Evolutionary conservation across 2,888 invertebrate species (phyloP).

Genomic region (Sinelater perroti): DNA sequence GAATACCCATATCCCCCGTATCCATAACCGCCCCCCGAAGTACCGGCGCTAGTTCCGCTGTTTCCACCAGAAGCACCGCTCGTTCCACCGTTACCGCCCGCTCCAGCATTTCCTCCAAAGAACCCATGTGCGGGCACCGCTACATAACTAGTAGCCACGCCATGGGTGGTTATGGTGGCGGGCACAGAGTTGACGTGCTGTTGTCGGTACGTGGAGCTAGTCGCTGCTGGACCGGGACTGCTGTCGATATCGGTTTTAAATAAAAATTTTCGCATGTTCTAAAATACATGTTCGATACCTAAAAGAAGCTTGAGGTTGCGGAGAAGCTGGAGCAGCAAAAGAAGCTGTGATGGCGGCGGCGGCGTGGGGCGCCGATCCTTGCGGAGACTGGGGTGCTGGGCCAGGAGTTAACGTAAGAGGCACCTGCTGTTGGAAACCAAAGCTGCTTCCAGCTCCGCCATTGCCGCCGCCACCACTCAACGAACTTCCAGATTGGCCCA

Average conservation of each 20-base stretch:
- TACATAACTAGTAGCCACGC: constrained; percentile 27
- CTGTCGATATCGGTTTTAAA: not conserved
- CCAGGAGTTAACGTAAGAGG: constrained; percentile 33
- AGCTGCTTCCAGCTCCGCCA: constrained; percentile 16
- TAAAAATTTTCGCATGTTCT: not conserved
- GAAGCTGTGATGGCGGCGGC: constrained; percentile 12
- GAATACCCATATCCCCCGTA: constrained; percentile 31
- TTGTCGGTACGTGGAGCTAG: constrained; percentile 33
- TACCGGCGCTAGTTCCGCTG: not conserved
- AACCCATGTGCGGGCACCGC: constrained; percentile 26
- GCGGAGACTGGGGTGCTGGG: constrained; percentile 22
- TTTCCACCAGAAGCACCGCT: constrained; percentile 13
- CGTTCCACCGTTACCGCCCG: constrained; percentile 11
- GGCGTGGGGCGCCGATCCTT: constrained; percentile 8
- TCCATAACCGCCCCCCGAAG: not conserved
- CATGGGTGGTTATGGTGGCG: constrained; percentile 32
- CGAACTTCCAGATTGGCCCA: constrained; percentile 20
- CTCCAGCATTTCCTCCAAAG: constrained; percentile 13
- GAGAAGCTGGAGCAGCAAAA: constrained; percentile 6
- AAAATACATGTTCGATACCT: not conserved
- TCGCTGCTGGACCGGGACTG: constrained; percentile 27
- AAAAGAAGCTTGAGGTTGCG: not conserved
- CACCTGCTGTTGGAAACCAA: constrained; percentile 29
- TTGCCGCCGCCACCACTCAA: constrained; percentile 11
- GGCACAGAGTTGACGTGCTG: constrained; percentile 35